Percentiles rank a stretch among this genome's conserved stretches.
Evolutionary conservation across 1,140 invertebrate species (phyloP).

Genomic region (Zaprionus lachaisei): DNA sequence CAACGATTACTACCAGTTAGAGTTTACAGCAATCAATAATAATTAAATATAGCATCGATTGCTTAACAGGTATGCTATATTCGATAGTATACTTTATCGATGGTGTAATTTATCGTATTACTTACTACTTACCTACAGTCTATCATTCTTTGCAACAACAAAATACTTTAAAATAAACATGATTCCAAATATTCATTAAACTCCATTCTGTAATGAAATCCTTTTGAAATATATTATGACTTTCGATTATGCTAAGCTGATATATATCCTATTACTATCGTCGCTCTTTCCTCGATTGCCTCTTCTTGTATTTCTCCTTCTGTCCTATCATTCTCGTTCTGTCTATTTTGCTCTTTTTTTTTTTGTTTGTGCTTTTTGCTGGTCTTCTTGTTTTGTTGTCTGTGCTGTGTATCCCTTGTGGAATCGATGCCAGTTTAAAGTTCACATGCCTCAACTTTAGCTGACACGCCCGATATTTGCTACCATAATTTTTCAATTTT

Average conservation of each 20-base stretch:
- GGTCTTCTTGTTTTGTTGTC: neutral
- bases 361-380: slow-evolving; percentile 1
- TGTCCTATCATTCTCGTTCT: slow-evolving; percentile 21
- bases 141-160: neutral
- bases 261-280: neutral
- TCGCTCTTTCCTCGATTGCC: neutral
- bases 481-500: slow-evolving; percentile 49
- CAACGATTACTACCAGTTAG: too few species aligned
- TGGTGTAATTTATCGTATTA: too few species aligned
- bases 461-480: slow-evolving; percentile 33
- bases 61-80: too few species aligned
- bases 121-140: too few species aligned
- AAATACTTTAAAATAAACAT: neutral
- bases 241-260: neutral
- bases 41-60: too few species aligned
- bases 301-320: neutral
- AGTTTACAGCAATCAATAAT: too few species aligned
- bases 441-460: slow-evolving; percentile 40
- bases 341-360: neutral
- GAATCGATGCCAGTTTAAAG: slow-evolving; percentile 34
- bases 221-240: neutral
- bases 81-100: too few species aligned
- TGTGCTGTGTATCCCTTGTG: neutral
- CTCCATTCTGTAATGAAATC: neutral
- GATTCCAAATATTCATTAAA: neutral